A percentile compares a stretch with the other conserved stretches of the same genome.
These are phyloP conservation scores for Sinodicranocentrus sp. DNA, from an alignment of 2,888 invertebrate species.

Conservation along the genomic window DNA sequence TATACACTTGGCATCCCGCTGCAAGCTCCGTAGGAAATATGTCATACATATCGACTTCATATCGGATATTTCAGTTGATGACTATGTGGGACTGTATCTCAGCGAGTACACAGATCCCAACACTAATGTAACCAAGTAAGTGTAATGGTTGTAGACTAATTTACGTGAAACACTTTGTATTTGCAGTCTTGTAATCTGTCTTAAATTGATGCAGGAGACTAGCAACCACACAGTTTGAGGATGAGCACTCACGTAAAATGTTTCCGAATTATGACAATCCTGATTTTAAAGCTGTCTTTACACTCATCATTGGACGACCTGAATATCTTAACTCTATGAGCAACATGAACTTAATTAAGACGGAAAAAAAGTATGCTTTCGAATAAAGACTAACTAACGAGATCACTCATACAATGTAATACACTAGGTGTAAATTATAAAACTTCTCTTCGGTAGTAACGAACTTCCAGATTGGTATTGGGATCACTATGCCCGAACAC, in stretches of 20 bases:
- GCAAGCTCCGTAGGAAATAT: constrained; percentile 23
- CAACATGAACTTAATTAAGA: constrained; percentile 55
- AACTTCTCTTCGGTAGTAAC: constrained; percentile 14
- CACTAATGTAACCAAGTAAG: constrained; percentile 50
- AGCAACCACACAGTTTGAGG: constrained; percentile 71
- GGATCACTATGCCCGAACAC: constrained; percentile 68
- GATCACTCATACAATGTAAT: not conserved
- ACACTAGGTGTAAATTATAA: not conserved
- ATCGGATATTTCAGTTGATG: constrained; percentile 36
- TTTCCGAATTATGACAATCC: constrained; percentile 72
- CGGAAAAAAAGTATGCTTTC: constrained; percentile 50
- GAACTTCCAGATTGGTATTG: constrained; percentile 63
- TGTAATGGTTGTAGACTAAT: not conserved
- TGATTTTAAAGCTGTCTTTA: constrained; percentile 66
- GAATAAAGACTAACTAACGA: not conserved
- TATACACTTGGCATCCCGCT: constrained; percentile 30
- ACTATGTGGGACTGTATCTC: constrained; percentile 46
- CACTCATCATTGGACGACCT: constrained; percentile 53
- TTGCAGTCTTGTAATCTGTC: not conserved
- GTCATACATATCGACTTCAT: constrained; percentile 40
- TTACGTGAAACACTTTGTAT: not conserved
- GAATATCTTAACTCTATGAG: constrained; percentile 65
- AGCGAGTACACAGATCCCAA: constrained; percentile 52
- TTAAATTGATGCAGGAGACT: constrained; percentile 59
- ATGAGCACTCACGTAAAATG: constrained; percentile 61